Conservation (phyloP, 35 echinoderm and acorn worm species). For the Lytechinus variegatus region DNA sequence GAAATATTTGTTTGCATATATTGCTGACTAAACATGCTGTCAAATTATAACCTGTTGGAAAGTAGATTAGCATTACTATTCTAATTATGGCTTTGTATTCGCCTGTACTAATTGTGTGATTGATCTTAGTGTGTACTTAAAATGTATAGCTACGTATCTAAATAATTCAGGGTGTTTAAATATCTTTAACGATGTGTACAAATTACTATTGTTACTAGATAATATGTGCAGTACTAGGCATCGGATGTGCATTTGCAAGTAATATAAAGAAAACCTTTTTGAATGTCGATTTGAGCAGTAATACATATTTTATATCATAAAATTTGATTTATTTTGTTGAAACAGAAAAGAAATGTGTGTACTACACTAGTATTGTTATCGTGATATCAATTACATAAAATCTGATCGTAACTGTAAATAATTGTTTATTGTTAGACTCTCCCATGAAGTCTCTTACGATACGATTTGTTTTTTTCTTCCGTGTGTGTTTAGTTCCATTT, state of each 20-base stretch:
- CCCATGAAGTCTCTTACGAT: too few relatives aligned
- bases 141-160: neutral
- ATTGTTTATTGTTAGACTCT: too few relatives aligned
- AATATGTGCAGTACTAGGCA: slow-evolving; percentile 28
- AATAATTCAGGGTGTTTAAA: neutral
- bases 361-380: too few relatives aligned
- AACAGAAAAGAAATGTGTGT: neutral
- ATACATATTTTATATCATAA: neutral
- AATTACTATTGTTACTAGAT: slow-evolving; percentile 4
- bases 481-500: too few relatives aligned
- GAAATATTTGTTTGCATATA: too few relatives aligned
- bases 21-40: too few relatives aligned
- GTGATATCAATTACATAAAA: too few relatives aligned
- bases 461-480: too few relatives aligned
- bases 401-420: too few relatives aligned
- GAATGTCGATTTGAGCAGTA: neutral
- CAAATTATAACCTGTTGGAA: too few relatives aligned
- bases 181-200: neutral
- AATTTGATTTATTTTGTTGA: neutral
- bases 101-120: neutral
- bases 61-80: neutral
- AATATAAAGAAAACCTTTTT: neutral
- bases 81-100: neutral
- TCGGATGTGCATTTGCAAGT: slow-evolving; percentile 15
- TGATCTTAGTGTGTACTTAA: neutral